These are phyloP conservation scores for Amblyopsis rosae DNA, from an alignment of 2,113 vertebrate genomes.

Conservation along the genomic window DNA sequence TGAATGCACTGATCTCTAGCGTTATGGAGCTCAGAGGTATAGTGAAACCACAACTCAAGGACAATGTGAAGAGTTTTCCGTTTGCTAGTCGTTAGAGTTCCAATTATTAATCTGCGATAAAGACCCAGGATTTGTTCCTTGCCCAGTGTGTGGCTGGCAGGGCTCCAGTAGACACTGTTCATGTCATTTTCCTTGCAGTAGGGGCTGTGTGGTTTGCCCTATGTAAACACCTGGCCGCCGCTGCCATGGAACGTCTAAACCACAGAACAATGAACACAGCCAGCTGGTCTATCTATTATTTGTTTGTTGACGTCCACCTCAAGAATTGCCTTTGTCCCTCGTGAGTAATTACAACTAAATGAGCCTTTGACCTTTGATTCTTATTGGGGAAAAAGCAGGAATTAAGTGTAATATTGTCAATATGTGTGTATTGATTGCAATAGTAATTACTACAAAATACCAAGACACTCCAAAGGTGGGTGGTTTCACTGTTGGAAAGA, in stretches of 20 bases:
- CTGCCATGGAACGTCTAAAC: conserved; percentile 61
- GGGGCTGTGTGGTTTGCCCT: conserved; percentile 59
- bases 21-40: neutral
- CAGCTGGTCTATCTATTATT: conserved; percentile 75
- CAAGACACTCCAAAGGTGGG: conserved; percentile 34
- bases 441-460: conserved; percentile 65
- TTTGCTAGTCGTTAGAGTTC: conserved; percentile 15
- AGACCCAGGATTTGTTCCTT: conserved; percentile 25
- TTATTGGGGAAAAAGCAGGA: conserved; percentile 67
- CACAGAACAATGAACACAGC: conserved; percentile 75
- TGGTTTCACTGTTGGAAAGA: conserved; percentile 39
- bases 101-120: conserved; percentile 13
- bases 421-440: conserved; percentile 65
- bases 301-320: conserved; percentile 75
- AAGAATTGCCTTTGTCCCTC: conserved; percentile 53
- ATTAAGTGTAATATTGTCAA: conserved; percentile 66
- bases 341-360: conserved; percentile 78
- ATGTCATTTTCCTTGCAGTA: conserved; percentile 47
- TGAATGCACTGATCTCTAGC: conserved; percentile 66
- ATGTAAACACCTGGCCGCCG: conserved; percentile 74
- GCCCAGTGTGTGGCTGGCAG: conserved; percentile 1
- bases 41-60: conserved; percentile 36
- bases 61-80: conserved; percentile 24
- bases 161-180: conserved; percentile 48
- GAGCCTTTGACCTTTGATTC: conserved; percentile 79